phyloP scores from a whole-genome alignment of 2,113 vertebrate species.

The Nesogale talazaci region DNA sequence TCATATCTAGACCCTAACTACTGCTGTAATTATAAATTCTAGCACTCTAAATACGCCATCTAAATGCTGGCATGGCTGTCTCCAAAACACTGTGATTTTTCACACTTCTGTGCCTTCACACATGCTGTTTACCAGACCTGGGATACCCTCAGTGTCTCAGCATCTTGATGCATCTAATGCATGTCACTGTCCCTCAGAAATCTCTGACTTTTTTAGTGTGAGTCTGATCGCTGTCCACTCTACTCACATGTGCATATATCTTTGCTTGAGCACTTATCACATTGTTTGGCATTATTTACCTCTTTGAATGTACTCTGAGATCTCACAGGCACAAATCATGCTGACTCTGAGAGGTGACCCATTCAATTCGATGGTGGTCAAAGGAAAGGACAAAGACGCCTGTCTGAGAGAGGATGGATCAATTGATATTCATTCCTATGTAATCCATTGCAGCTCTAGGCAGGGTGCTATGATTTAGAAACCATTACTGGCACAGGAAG shows the following conservation, averaged over 20 bases:
- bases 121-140: neutral
- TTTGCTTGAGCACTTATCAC: neutral
- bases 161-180: constrained; percentile 4
- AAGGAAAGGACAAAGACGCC: constrained; percentile 5
- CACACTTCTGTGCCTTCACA: neutral
- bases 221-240: neutral
- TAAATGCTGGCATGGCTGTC: neutral
- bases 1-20: neutral
- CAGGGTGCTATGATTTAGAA: neutral
- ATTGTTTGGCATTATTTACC: constrained; percentile 8
- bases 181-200: neutral
- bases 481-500: neutral
- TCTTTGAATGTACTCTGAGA: neutral
- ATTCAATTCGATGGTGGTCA: constrained; percentile 9
- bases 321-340: neutral
- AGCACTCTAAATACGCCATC: neutral
- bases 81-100: neutral
- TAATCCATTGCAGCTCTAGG: neutral
- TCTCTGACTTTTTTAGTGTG: constrained; percentile 13
- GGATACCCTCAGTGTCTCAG: neutral
- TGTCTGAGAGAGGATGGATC: neutral
- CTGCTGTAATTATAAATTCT: neutral
- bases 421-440: neutral
- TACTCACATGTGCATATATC: neutral
- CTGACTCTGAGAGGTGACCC: neutral